Percentiles rank a stretch among this genome's conserved stretches.
Evolutionary conservation across 1,140 invertebrate genomes (phyloP).

Genomic region (Heliothis subflexa): DNA sequence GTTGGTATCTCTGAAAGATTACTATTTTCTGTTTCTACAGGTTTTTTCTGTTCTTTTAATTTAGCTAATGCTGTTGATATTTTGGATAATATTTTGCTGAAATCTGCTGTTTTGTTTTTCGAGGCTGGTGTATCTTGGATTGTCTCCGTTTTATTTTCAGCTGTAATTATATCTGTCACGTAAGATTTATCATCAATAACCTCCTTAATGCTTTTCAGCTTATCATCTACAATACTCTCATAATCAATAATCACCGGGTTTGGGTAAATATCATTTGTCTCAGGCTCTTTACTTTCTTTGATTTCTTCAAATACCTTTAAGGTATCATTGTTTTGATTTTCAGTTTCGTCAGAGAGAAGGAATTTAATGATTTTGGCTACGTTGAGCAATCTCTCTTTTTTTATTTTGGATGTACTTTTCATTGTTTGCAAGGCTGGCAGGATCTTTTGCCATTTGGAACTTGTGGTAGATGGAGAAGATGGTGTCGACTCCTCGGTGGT

Average conservation of each 20-base stretch:
- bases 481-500: background rate
- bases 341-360: conserved; percentile 29
- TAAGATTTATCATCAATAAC: background rate
- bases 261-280: background rate
- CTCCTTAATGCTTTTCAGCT: conserved; percentile 3
- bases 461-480: background rate
- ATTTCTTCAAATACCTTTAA: background rate
- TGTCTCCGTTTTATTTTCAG: background rate
- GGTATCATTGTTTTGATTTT: background rate
- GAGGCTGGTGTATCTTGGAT: background rate
- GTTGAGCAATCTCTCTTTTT: conserved; percentile 25
- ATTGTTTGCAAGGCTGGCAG: conserved; percentile 8
- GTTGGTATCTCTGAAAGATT: conserved; percentile 3
- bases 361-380: conserved; percentile 16
- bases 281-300: background rate
- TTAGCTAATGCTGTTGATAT: conserved; percentile 43
- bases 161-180: background rate
- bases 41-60: conserved; percentile 40
- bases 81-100: conserved; percentile 27
- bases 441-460: conserved; percentile 22
- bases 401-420: conserved; percentile 3
- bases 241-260: background rate
- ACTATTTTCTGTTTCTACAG: conserved; percentile 1
- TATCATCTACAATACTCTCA: conserved; percentile 19
- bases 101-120: conserved; percentile 31